Percentiles rank a stretch among this genome's conserved stretches.
Evolutionary conservation across 1,140 invertebrate species (phyloP).

Genomic region (Gonatopus flavifemur): DNA sequence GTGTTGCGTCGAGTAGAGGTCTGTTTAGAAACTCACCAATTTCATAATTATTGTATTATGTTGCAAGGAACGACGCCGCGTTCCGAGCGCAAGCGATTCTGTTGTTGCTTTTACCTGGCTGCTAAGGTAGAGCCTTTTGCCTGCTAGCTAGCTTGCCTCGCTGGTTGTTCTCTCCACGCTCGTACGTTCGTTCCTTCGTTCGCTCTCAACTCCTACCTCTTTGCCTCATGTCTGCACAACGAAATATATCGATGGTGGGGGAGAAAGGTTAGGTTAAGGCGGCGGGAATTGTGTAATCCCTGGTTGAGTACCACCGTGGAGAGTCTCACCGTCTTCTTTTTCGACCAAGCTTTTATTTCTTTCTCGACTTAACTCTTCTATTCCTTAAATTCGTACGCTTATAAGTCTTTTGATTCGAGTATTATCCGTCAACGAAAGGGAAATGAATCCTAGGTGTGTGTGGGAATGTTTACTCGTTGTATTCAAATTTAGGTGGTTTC

Average conservation of each 20-base stretch:
- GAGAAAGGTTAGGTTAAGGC: constrained; percentile 55
- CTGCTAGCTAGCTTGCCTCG: constrained; percentile 16
- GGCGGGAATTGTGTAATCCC: constrained; percentile 54
- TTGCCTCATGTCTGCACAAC: background rate
- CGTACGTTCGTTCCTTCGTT: constrained; percentile 12
- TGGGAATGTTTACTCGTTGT: too few species aligned
- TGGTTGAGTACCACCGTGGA: constrained; percentile 32
- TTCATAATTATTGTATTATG: constrained; percentile 59
- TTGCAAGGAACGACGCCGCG: constrained; percentile 47
- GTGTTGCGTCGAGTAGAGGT: constrained; percentile 28
- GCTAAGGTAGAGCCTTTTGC: constrained; percentile 14
- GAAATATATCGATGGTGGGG: constrained; percentile 23
- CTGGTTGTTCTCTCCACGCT: constrained; percentile 4
- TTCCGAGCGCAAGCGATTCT: constrained; percentile 19
- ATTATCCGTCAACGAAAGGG: too few species aligned
- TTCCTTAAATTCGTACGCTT: too few species aligned
- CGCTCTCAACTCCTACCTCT: constrained; percentile 31
- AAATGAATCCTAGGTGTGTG: too few species aligned
- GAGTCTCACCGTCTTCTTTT: constrained; percentile 46
- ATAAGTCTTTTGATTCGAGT: too few species aligned
- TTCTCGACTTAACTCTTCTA: constrained; percentile 16
- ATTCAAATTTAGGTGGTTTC: too few species aligned
- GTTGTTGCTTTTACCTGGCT: constrained; percentile 16
- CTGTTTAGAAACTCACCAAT: constrained; percentile 57
- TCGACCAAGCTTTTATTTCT: constrained; percentile 34